A percentile compares a stretch with the other conserved stretches of the same genome.
Conservation (phyloP, 92 coral and sea anemone genomes). For the Palythoa heliodiscus region DNA sequence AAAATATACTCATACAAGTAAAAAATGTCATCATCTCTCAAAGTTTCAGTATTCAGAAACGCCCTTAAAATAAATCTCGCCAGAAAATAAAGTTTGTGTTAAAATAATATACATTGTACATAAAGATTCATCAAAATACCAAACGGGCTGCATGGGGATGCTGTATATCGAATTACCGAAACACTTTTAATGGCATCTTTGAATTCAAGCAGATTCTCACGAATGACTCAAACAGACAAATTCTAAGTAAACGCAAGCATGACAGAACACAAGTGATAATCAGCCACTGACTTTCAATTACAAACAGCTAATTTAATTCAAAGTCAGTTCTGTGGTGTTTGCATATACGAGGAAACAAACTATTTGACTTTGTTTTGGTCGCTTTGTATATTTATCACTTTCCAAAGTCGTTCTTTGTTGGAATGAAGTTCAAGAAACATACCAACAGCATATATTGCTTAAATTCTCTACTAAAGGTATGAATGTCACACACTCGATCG, state of each 20-base stretch:
- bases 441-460: not conserved
- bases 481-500: slow-evolving; percentile 11
- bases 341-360: not conserved
- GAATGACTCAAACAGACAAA: not conserved
- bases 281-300: not conserved
- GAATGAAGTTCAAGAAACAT: not conserved
- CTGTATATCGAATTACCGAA: too few species aligned
- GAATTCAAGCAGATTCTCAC: too few species aligned
- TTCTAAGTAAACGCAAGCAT: not conserved
- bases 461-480: not conserved
- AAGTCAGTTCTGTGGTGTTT: not conserved
- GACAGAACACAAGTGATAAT: not conserved
- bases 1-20: not conserved
- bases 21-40: not conserved
- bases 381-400: not conserved
- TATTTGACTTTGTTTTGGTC: not conserved
- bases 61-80: not conserved
- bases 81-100: not conserved
- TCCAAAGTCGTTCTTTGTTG: not conserved
- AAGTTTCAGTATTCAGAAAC: not conserved
- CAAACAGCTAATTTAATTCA: not conserved
- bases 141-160: not conserved
- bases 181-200: too few species aligned
- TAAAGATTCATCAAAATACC: not conserved
- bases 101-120: not conserved